phyloP scores from a whole-genome alignment of 2,797 vertebrate genomes.

The Phrynocephalus forsythii region DNA sequence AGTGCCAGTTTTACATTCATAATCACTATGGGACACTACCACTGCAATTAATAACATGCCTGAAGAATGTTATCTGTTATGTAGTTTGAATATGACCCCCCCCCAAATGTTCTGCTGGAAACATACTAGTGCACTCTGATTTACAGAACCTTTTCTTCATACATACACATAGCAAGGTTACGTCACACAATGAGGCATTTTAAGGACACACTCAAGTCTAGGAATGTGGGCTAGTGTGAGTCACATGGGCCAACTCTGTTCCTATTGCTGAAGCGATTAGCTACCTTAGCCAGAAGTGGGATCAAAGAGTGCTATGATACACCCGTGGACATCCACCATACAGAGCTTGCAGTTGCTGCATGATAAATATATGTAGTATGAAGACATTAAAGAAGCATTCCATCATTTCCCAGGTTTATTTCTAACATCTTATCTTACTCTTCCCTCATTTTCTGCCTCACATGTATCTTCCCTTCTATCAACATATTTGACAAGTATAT shows the following conservation, averaged over 20 bases:
- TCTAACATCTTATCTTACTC: background rate
- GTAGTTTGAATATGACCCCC: background rate
- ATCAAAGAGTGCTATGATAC: background rate
- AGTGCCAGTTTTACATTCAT: background rate
- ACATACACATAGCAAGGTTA: background rate
- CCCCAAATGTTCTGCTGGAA: background rate
- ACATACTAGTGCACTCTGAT: background rate
- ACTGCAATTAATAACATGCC: background rate
- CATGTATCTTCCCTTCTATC: background rate
- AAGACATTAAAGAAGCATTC: background rate
- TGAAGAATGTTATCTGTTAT: background rate
- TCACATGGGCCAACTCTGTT: background rate
- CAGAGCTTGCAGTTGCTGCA: background rate
- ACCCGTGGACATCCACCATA: no score
- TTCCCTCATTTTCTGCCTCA: background rate
- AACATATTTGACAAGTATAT: background rate
- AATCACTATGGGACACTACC: background rate
- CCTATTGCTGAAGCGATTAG: background rate
- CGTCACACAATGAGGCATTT: background rate
- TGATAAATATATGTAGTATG: background rate
- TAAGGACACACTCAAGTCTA: background rate
- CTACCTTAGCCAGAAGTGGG: background rate
- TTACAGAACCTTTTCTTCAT: background rate
- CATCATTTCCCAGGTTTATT: background rate
- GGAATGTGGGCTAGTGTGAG: no score